Evolutionary conservation across 2,797 vertebrate species (phyloP), one percentile per base, ranked within the genome.

Genomic region (Nyctalus aviator): DNA sequence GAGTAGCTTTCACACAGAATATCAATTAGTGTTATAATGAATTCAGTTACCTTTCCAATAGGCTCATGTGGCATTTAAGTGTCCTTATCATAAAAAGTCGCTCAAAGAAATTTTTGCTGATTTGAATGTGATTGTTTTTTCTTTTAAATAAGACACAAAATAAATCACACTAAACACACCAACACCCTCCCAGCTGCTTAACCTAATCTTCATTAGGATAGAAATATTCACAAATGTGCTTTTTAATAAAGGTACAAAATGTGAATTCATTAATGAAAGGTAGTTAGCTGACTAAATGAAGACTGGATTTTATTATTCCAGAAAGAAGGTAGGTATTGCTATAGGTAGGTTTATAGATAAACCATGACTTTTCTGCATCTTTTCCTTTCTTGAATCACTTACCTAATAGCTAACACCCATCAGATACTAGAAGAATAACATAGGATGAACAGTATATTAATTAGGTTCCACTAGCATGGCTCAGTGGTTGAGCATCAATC

Each of bases 1-100:
- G 48, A 23, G 14, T 41, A 81, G 30, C 3, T 66, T 91, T 87
- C 73, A 83, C 20, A 73, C 4, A 76, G 13, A 88, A 14, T 41
- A 55, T 59, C n/a, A 75, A 81, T 23, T 41, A 79, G 50, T 59
- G 35, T 32, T 85, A 41, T 83, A 15, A 25, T 92, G 69, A 78
- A 88, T 90, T 91, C 37, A 64, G 3, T 64, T 78, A 64, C 7
- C 44, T 81, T 92, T 93, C 57, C 25, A 92, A 50, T 3, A 57
- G 64, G 9, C n/a, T 84, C 27, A 48, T 41, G 32, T 84, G 53
- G 18, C 13, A 90, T 84, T 68, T 55, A 84, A 12, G 18, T 69
- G 0, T 46, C 23, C 55, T 90, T 94, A 66, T 59, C 69, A 68
- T 59, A 79, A 41, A 41, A 94, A 69, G 25, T 27, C 81, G 7